Conservation (phyloP, 2,888 invertebrate genomes). For the Tigriopus californicus region DNA sequence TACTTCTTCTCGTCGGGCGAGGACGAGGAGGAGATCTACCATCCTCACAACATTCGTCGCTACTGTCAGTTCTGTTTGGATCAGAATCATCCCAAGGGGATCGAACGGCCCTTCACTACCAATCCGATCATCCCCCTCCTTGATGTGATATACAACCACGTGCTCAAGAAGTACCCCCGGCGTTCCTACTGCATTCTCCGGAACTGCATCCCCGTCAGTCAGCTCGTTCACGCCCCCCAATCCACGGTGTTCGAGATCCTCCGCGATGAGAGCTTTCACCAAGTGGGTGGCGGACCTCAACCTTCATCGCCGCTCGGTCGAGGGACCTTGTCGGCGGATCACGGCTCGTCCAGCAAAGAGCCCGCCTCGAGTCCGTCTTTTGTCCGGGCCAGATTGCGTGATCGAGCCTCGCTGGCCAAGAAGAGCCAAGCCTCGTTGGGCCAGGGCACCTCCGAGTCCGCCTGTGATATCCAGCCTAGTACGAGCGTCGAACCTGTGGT, state of each 20-base stretch:
- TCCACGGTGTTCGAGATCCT: constrained; percentile 12
- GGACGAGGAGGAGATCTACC: constrained; percentile 11
- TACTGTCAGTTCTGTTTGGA: constrained; percentile 16
- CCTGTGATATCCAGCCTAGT: too few relatives aligned
- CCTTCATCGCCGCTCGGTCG: too few relatives aligned
- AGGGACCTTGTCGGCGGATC: too few relatives aligned
- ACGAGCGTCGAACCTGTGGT: too few relatives aligned
- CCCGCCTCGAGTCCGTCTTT: background rate
- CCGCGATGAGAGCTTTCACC: background rate
- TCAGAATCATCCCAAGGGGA: background rate
- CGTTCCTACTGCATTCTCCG: constrained; percentile 12
- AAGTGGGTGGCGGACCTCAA: too few relatives aligned
- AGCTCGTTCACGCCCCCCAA: background rate
- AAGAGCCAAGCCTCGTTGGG: too few relatives aligned
- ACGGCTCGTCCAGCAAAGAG: background rate
- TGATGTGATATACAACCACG: constrained; percentile 12
- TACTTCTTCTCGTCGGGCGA: constrained; percentile 12
- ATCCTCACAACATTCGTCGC: constrained; percentile 10
- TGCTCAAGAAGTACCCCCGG: constrained; percentile 11
- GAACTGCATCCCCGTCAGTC: constrained; percentile 14
- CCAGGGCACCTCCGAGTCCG: too few relatives aligned
- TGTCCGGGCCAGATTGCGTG: too few relatives aligned
- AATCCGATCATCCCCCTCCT: constrained; percentile 16
- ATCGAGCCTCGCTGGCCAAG: too few relatives aligned
- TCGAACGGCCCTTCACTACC: constrained; percentile 12